phyloP scores from a whole-genome alignment of 2,113 vertebrate species.

The Crotalus tigris region DNA sequence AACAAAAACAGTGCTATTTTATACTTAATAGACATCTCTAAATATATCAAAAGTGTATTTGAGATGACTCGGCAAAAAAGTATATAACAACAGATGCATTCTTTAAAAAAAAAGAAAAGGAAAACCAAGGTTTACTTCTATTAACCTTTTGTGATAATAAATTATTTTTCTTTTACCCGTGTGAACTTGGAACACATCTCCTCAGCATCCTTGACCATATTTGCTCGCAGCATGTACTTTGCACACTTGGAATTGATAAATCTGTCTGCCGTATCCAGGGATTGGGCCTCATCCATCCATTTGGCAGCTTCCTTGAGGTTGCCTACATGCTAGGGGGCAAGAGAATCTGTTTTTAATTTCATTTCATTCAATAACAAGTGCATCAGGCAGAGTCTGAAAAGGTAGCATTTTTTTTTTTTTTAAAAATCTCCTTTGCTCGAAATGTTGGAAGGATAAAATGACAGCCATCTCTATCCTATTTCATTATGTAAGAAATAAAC shows the following conservation, averaged over 20 bases:
- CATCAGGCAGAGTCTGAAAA: fast-evolving
- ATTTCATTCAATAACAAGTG: background rate
- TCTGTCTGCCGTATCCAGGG: slow-evolving; percentile 77
- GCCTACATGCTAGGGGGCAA: slow-evolving; percentile 71
- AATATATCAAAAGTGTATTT: background rate
- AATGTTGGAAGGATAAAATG: background rate
- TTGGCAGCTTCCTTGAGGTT: slow-evolving; percentile 76
- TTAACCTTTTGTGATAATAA: background rate
- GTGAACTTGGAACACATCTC: slow-evolving; percentile 81
- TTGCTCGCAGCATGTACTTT: slow-evolving; percentile 77
- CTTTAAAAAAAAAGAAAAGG: background rate
- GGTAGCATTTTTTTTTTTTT: no score
- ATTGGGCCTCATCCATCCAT: slow-evolving; percentile 82
- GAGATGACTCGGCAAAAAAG: background rate
- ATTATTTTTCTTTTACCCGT: slow-evolving; percentile 60
- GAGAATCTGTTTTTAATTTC: background rate
- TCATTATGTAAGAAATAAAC: slow-evolving; percentile 9
- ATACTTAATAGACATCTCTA: background rate
- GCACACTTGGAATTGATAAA: slow-evolving; percentile 80
- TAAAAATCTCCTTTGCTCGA: background rate
- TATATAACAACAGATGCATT: background rate
- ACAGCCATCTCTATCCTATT: background rate
- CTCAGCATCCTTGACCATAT: slow-evolving; percentile 78
- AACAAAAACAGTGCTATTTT: background rate
- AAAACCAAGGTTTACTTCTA: background rate